Conservation (phyloP, 2,888 invertebrate genomes). For the Drosophila quinaria region DNA sequence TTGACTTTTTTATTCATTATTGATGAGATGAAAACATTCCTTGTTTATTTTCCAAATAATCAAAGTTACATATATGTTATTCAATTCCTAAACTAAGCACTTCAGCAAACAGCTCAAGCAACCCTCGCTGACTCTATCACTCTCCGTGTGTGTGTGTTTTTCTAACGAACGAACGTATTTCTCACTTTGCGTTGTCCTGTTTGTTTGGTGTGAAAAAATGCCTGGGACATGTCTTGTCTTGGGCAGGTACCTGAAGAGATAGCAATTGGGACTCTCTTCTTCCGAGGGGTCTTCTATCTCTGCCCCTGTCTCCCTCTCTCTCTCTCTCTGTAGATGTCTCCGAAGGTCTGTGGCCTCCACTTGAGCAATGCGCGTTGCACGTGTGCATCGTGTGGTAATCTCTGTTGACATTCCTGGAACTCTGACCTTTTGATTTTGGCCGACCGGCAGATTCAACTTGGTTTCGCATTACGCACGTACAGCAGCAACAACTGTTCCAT, state of each 20-base stretch:
- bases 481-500: slow-evolving; percentile 10
- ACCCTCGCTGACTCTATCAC: slow-evolving; percentile 31
- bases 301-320: slow-evolving; percentile 8
- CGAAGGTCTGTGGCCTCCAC: slow-evolving; percentile 48
- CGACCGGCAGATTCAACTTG: slow-evolving; percentile 64
- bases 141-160: slow-evolving; percentile 34
- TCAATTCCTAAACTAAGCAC: no score
- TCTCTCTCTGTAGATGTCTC: slow-evolving; percentile 1
- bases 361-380: slow-evolving; percentile 75
- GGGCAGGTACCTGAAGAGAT: slow-evolving; percentile 58
- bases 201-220: slow-evolving; percentile 72
- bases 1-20: no score
- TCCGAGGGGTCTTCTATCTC: slow-evolving; percentile 12
- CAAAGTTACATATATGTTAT: no score
- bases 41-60: no score
- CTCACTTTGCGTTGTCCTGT: slow-evolving; percentile 66
- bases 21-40: no score
- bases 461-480: slow-evolving; percentile 75
- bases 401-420: slow-evolving; percentile 84
- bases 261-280: slow-evolving; percentile 9
- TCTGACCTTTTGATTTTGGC: slow-evolving; percentile 76
- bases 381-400: slow-evolving; percentile 83
- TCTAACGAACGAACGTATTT: slow-evolving; percentile 45
- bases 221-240: slow-evolving; percentile 19
- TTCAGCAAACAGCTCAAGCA: not conserved